Conservation (phyloP, 2,797 vertebrate genomes). For the Streptopelia turtur region DNA sequence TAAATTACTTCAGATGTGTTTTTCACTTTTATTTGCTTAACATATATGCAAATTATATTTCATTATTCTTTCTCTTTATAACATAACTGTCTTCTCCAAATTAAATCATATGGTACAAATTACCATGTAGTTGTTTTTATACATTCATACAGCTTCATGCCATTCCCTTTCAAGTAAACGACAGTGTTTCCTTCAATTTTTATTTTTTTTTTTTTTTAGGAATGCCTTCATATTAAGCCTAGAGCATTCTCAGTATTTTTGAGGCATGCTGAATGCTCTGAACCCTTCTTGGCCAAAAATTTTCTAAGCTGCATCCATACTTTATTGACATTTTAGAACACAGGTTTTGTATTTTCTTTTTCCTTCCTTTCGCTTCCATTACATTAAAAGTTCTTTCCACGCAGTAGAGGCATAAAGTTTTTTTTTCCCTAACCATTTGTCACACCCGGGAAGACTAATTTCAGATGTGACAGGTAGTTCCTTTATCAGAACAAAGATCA, state of each 20-base stretch:
- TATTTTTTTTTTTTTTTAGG: not conserved
- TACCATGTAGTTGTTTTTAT: not conserved
- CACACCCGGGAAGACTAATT: not conserved
- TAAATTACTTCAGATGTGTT: not conserved
- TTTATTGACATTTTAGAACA: not conserved
- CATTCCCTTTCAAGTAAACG: not conserved
- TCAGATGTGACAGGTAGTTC: not conserved
- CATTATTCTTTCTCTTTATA: not conserved
- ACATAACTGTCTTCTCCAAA: not conserved
- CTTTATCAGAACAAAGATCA: not conserved
- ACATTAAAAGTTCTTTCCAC: not conserved
- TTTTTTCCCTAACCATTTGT: not conserved
- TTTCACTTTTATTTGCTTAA: not conserved
- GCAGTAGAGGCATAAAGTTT: not conserved
- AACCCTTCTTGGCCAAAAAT: not conserved
- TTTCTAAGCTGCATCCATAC: not conserved
- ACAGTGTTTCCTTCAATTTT: not conserved
- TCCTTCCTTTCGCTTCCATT: not conserved
- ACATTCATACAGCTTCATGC: not conserved
- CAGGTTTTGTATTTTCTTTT: not conserved
- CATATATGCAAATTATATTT: not conserved
- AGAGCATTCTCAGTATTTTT: not conserved
- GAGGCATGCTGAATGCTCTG: not conserved
- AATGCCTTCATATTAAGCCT: not conserved
- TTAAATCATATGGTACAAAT: not conserved